These are phyloP conservation scores for Silvanus unidentatus DNA, from an alignment of 2,888 invertebrate species.

Conservation along the genomic window DNA sequence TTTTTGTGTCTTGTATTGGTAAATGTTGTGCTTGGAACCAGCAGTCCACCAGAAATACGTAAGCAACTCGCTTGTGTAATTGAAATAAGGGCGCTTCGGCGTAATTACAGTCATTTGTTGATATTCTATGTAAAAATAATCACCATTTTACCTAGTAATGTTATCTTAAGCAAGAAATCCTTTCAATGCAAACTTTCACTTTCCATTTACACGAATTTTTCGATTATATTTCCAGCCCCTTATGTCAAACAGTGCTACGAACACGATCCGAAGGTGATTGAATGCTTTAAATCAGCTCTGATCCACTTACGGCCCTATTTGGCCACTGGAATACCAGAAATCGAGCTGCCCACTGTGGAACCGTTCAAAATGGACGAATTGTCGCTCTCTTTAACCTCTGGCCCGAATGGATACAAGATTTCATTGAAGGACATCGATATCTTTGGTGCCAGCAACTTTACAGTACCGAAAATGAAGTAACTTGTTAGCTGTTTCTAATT, in stretches of 20 bases:
- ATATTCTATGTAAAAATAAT: too few relatives aligned
- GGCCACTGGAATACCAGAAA: constrained; percentile 57
- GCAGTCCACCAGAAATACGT: too few relatives aligned
- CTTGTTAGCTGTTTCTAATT: constrained; percentile 16
- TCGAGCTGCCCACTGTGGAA: constrained; percentile 61
- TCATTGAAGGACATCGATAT: constrained; percentile 55
- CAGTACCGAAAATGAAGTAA: constrained; percentile 54
- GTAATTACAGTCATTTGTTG: too few relatives aligned
- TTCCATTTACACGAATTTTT: too few relatives aligned
- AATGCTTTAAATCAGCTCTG: constrained; percentile 54
- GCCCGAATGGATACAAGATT: constrained; percentile 55
- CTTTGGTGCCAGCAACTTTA: constrained; percentile 59
- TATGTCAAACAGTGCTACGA: constrained; percentile 64
- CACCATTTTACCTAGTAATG: too few relatives aligned
- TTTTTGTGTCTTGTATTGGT: too few relatives aligned
- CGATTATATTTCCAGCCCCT: constrained; percentile 47
- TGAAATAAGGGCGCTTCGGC: too few relatives aligned
- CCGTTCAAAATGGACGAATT: constrained; percentile 60
- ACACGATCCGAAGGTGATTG: constrained; percentile 54
- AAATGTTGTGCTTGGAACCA: too few relatives aligned
- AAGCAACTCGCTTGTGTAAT: too few relatives aligned
- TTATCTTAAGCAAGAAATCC: too few relatives aligned
- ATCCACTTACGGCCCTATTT: constrained; percentile 57
- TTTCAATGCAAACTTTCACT: too few relatives aligned
- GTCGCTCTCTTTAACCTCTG: constrained; percentile 53